These are phyloP conservation scores for Arvicanthis niloticus DNA, from an alignment of 2,113 vertebrate species.

Conservation along the genomic window DNA sequence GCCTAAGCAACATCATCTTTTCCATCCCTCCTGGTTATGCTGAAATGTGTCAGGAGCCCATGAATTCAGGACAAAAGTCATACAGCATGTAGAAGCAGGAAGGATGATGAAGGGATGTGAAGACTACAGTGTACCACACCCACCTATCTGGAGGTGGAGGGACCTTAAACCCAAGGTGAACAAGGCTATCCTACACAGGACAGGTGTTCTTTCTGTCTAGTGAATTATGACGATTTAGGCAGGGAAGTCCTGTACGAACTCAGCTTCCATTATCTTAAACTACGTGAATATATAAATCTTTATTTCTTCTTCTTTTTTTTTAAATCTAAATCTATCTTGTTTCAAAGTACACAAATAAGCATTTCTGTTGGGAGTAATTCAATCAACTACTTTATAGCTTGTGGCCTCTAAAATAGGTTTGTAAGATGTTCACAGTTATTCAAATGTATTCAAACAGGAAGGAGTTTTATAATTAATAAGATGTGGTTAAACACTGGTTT, in stretches of 20 bases:
- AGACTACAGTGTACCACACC: background rate
- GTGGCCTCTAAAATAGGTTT: background rate
- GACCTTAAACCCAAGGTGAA: background rate
- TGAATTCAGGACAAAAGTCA: background rate
- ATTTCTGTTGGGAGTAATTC: background rate
- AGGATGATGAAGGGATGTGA: background rate
- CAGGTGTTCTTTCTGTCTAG: background rate
- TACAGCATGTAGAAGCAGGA: background rate
- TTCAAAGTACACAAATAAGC: conserved; percentile 38
- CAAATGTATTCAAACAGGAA: background rate
- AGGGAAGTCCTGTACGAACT: too few species aligned
- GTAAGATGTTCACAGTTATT: background rate
- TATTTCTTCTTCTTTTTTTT: background rate
- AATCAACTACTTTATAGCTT: background rate
- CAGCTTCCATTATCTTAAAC: background rate
- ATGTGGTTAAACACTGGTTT: background rate
- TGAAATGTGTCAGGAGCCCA: background rate
- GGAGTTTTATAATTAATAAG: background rate
- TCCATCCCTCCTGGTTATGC: too few species aligned
- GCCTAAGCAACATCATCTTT: background rate
- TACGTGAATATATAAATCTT: background rate
- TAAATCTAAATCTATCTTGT: background rate
- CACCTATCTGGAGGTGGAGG: background rate
- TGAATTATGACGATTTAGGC: background rate
- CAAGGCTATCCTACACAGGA: background rate